Conservation (phyloP, 2,113 vertebrate genomes). For the Stegostoma tigrinum region DNA sequence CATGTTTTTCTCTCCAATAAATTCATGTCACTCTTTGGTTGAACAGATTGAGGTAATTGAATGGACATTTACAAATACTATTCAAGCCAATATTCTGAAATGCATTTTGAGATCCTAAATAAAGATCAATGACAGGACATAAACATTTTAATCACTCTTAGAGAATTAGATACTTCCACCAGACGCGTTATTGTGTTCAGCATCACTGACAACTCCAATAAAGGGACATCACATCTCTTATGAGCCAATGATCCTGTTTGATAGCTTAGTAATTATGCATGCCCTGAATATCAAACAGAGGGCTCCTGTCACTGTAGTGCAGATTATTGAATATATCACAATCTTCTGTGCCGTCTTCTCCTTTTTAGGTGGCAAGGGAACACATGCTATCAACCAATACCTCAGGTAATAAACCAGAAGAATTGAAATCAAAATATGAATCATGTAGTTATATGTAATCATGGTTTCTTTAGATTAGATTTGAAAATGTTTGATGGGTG, state of each 20-base stretch:
- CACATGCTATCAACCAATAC: neutral
- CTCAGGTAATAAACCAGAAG: neutral
- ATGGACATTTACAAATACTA: neutral
- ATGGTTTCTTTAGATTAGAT: neutral
- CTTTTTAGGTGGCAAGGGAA: neutral
- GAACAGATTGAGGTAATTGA: neutral
- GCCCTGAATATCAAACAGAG: neutral
- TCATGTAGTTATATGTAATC: neutral
- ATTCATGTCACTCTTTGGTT: neutral
- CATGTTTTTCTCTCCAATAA: neutral
- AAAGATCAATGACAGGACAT: neutral
- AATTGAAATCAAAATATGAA: neutral
- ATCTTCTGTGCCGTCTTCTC: neutral
- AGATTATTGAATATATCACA: neutral
- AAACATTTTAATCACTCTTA: neutral
- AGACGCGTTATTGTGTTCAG: neutral
- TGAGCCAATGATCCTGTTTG: neutral
- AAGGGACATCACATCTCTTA: neutral
- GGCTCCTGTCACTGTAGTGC: neutral
- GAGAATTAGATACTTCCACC: neutral
- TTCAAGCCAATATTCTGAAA: neutral
- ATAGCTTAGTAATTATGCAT: neutral
- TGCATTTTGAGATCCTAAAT: neutral
- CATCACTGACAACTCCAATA: neutral
- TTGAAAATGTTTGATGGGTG: neutral